These are phyloP conservation scores for Hyposoter didymator DNA, from an alignment of 2,888 invertebrate species.

Conservation along the genomic window DNA sequence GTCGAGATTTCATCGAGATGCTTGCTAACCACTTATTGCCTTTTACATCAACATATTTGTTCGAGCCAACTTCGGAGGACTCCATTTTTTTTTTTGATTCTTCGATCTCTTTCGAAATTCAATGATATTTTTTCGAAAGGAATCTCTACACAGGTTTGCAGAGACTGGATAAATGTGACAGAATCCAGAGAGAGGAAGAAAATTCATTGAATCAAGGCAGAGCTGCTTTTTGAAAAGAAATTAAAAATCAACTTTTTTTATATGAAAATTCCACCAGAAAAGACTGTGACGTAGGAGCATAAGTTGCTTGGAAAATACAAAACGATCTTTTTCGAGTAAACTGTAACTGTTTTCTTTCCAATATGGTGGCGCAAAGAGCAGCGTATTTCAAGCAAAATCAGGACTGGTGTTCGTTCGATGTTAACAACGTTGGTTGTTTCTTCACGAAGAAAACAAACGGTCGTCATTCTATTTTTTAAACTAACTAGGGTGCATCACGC, in stretches of 20 bases:
- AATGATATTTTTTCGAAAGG: neutral
- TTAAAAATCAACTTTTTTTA: neutral
- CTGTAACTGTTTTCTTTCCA: neutral
- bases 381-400: slow-evolving; percentile 33
- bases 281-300: neutral
- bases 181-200: neutral
- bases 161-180: neutral
- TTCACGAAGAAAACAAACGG: slow-evolving; percentile 13
- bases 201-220: neutral
- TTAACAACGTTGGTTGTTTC: slow-evolving; percentile 12
- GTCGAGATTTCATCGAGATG: neutral
- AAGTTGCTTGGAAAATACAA: slow-evolving; percentile 11
- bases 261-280: slow-evolving; percentile 11
- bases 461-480: slow-evolving; percentile 17
- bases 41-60: neutral
- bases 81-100: neutral
- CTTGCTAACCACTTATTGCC: neutral
- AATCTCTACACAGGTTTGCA: neutral
- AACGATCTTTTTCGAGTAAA: neutral
- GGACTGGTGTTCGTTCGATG: slow-evolving; percentile 67
- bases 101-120: neutral
- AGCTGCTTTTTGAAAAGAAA: neutral
- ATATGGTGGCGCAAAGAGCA: slow-evolving; percentile 8
- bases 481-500: too few species aligned
- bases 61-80: neutral